Evolutionary conservation across 2,888 invertebrate species (phyloP), one percentile per base, ranked within the genome.

Genomic region (Chymomyza amoena): DNA sequence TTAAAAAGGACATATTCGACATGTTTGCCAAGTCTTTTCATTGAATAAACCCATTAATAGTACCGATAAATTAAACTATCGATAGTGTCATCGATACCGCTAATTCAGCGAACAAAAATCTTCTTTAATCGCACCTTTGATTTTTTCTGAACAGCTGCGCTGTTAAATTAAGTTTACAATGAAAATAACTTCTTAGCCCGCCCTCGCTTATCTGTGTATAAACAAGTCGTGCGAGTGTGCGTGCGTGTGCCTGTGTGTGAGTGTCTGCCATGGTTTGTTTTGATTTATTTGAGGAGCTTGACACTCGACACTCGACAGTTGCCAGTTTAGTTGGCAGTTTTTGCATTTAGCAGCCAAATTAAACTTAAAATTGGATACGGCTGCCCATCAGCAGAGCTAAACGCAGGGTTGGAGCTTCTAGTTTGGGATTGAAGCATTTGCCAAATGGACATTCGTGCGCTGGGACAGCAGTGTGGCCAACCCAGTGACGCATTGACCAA

Each of bases 341-440:
- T 66, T 68, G 64, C 69, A 52, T 32, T 45, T 32, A 25, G 28
- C 28, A 16, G 45, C 45, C n/a, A 70, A 78, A 73, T 80, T 65
- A 73, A 82, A 84, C 66, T 80, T 82, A 75, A 77, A 80, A 80
- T 77, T 73, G 63, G 73, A 82, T 84, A 71, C 67, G 59, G 32
- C 52, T 9, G 64, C 60, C 68, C 66, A 68, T 68, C 62, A 61
- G 18, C 52, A 20, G 18, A 28, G 25, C 18, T 20, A 59, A 25
- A 18, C 39, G 25, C 18, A 52, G 60, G 18, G 39, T 45, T 2
- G 39, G n/a, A 2, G 4, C 13, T 13, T 13, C 13, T 45, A 45
- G 39, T 45, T 13, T 45, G 39, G 39, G 39, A 13, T 45, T 45
- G 13, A 10, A 13, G 3, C 39, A 45, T 13, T 13, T 45, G 13